Evolutionary conservation across 2,888 invertebrate genomes (phyloP).

Genomic region (Yponomeuta sedellus): DNA sequence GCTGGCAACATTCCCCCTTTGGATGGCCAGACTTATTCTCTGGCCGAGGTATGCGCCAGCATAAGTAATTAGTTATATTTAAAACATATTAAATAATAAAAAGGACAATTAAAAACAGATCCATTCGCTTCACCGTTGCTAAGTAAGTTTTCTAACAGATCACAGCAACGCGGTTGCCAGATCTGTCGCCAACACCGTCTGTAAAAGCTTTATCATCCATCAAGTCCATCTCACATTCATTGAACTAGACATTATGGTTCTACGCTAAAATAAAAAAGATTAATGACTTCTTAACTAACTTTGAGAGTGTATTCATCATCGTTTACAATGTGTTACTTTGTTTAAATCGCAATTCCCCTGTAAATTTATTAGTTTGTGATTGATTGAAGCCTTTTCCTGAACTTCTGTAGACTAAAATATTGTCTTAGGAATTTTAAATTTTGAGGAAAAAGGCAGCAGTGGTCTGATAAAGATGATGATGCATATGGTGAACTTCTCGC

Average conservation of each 20-base stretch:
- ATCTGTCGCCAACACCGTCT: not conserved
- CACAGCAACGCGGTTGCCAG: not conserved
- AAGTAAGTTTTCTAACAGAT: too few species aligned
- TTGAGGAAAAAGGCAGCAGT: too few species aligned
- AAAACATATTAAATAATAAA: too few species aligned
- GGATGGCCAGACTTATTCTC: too few species aligned
- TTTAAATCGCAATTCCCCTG: not conserved
- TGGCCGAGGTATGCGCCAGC: too few species aligned
- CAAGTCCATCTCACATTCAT: not conserved
- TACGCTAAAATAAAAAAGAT: not conserved
- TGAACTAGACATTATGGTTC: not conserved
- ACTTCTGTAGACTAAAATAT: too few species aligned
- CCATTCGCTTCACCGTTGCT: not conserved
- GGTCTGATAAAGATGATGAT: too few species aligned
- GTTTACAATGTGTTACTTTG: not conserved
- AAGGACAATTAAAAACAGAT: not conserved
- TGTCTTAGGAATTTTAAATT: too few species aligned
- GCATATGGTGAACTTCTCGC: too few species aligned
- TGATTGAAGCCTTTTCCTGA: not conserved
- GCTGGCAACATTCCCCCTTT: too few species aligned
- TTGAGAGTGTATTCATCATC: not conserved
- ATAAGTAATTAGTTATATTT: too few species aligned
- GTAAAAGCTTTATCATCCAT: not conserved
- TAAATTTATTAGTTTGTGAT: not conserved
- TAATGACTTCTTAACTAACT: not conserved